Conservation (phyloP, 2,113 vertebrate species). For the Bubo scandiacus region DNA sequence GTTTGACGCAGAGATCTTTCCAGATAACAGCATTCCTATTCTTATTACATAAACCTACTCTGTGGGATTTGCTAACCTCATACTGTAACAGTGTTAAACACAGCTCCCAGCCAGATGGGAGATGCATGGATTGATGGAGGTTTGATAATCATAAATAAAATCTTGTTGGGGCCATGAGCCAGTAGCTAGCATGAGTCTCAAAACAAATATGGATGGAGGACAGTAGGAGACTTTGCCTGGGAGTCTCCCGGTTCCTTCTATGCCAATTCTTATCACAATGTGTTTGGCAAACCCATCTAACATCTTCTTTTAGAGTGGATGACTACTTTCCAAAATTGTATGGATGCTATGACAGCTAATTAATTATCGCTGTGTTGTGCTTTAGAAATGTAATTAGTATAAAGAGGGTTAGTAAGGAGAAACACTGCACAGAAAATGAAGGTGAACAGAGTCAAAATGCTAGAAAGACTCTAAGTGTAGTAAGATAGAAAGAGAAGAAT, state of each 20-base stretch:
- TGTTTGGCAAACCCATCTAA: conserved; percentile 9
- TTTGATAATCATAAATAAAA: neutral
- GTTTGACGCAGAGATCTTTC: neutral
- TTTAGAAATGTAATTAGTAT: neutral
- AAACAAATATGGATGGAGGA: neutral
- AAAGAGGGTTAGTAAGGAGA: neutral
- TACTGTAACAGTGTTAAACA: neutral
- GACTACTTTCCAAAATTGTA: neutral
- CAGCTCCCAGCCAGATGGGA: neutral
- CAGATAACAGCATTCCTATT: neutral
- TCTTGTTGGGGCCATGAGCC: neutral
- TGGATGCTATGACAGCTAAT: conserved; percentile 2
- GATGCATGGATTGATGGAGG: neutral
- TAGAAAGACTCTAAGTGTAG: neutral
- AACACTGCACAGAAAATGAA: neutral
- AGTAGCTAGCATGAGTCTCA: neutral
- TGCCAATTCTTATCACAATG: neutral
- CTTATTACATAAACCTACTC: neutral
- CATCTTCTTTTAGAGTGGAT: neutral
- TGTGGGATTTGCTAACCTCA: neutral
- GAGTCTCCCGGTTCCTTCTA: neutral
- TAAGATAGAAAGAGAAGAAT: neutral
- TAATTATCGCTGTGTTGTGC: neutral
- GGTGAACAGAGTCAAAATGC: neutral
- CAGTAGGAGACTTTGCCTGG: neutral